phyloP scores from a whole-genome alignment of 1,140 invertebrate species.

The Formica exsecta region DNA sequence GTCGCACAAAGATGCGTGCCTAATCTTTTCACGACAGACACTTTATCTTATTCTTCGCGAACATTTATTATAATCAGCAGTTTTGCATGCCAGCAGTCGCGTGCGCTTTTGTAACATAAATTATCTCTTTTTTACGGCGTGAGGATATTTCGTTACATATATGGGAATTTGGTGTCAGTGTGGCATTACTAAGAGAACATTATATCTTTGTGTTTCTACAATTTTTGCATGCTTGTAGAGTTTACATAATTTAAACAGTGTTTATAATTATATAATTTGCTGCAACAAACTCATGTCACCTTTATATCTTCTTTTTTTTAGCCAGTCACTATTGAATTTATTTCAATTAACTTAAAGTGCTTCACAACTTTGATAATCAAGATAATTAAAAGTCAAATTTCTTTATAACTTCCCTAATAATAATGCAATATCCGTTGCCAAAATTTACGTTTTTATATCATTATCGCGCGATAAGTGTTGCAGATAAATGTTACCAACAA shows the following conservation, averaged over 20 bases:
- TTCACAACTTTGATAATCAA: neutral
- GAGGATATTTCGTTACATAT: constrained; percentile 14
- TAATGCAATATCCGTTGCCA: neutral
- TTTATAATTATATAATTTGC: neutral
- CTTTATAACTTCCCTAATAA: neutral
- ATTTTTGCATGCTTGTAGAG: neutral
- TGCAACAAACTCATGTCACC: neutral
- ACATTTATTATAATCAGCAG: constrained; percentile 29
- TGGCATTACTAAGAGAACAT: neutral
- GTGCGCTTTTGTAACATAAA: constrained; percentile 8
- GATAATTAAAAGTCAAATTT: neutral
- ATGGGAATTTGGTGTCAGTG: neutral
- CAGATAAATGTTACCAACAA: neutral
- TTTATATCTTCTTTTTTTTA: neutral
- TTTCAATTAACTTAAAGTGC: neutral
- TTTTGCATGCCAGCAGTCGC: neutral
- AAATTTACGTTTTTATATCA: neutral
- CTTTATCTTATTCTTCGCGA: neutral
- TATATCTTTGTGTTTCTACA: neutral
- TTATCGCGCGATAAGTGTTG: neutral
- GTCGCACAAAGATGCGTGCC: neutral
- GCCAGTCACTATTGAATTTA: neutral
- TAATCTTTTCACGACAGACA: constrained; percentile 22
- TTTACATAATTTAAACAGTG: neutral
- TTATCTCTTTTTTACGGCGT: constrained; percentile 13